Evolutionary conservation across 92 coral and sea anemone genomes (phyloP).

Genomic region (Bergia sp.): DNA sequence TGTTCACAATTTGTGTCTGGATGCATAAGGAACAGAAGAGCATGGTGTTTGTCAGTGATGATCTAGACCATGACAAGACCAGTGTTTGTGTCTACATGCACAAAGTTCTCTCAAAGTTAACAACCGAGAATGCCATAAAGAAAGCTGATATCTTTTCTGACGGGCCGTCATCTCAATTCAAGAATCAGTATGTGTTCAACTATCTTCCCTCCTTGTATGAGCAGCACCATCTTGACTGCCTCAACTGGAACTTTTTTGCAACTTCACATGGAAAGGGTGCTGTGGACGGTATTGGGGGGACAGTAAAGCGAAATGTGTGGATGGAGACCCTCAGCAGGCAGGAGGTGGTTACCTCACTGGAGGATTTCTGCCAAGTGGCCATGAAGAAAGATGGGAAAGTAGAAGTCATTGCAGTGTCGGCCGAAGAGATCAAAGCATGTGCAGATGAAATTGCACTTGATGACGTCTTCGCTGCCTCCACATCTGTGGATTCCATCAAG

Average conservation of each 20-base stretch:
- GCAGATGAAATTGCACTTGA: constrained; percentile 40
- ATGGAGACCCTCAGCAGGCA: constrained; percentile 51
- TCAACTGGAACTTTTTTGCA: constrained; percentile 46
- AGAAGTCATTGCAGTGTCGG: constrained; percentile 32
- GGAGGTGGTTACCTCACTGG: constrained; percentile 52
- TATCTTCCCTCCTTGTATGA: constrained; percentile 30
- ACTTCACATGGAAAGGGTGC: constrained; percentile 50
- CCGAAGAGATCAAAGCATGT: constrained; percentile 34
- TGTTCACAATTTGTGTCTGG: constrained; percentile 58
- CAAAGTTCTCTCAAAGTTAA: constrained; percentile 29
- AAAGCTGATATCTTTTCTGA: constrained; percentile 51
- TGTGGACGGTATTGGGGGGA: constrained; percentile 51
- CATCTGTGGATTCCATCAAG: constrained; percentile 55
- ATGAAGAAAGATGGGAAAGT: constrained; percentile 36
- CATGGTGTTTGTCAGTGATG: constrained; percentile 35
- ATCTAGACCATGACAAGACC: constrained; percentile 49
- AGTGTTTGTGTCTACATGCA: constrained; percentile 44
- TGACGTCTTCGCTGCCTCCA: constrained; percentile 51
- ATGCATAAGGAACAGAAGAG: constrained; percentile 44
- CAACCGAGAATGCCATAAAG: constrained; percentile 21
- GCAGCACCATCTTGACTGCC: constrained; percentile 22
- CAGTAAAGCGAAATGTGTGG: constrained; percentile 53
- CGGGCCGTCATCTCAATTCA: constrained; percentile 50
- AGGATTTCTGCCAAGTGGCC: constrained; percentile 47
- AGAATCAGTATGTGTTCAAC: constrained; percentile 57